Percentiles rank a stretch among this genome's conserved stretches.
phyloP scores from a whole-genome alignment of 2,113 vertebrate genomes.

The Eptesicus fuscus region DNA sequence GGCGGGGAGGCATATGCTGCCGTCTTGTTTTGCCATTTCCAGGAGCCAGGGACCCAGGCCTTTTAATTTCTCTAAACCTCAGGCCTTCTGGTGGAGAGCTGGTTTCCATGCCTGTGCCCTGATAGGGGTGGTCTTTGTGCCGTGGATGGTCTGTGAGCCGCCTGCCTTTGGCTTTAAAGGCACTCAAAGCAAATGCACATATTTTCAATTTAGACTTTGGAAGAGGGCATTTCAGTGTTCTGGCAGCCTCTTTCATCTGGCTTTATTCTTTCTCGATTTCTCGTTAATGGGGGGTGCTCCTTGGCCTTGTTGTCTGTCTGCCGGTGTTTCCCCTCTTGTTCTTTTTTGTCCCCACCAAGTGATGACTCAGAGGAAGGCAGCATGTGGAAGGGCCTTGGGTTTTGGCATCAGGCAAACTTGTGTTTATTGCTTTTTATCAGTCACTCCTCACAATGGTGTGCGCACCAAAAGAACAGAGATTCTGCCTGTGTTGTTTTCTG shows the following conservation, averaged over 20 bases:
- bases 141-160: background rate
- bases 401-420: background rate
- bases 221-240: conserved; percentile 2
- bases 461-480: background rate
- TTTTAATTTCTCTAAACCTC: conserved; percentile 61
- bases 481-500: background rate
- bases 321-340: background rate
- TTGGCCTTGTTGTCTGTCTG: background rate
- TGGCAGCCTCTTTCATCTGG: background rate
- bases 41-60: conserved; percentile 51
- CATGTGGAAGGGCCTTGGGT: background rate
- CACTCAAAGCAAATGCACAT: conserved; percentile 25
- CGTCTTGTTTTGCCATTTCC: conserved; percentile 51
- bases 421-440: background rate
- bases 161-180: conserved; percentile 25
- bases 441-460: background rate
- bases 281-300: background rate
- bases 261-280: conserved; percentile 37
- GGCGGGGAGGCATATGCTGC: conserved; percentile 67
- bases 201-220: conserved; percentile 32
- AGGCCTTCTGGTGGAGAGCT: conserved; percentile 62
- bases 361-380: background rate
- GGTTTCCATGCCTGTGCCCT: conserved; percentile 18
- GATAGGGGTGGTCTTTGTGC: background rate
- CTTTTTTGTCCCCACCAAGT: background rate